phyloP scores from a whole-genome alignment of 2,888 invertebrate genomes.

The Sipunculus nudus region DNA sequence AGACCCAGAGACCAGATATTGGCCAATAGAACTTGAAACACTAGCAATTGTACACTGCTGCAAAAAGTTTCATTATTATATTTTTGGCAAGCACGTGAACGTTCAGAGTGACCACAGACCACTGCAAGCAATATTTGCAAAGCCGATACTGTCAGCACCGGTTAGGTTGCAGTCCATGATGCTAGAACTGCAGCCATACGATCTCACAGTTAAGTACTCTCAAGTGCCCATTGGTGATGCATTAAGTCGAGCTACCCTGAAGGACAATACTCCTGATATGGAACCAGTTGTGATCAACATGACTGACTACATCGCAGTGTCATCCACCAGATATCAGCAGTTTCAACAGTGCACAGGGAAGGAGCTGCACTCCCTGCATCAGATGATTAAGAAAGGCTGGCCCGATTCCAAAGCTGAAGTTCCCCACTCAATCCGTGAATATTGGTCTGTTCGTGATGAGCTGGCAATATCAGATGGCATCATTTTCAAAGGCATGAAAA shows the following conservation, averaged over 20 bases:
- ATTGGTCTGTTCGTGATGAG: conserved; percentile 13
- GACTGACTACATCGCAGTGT: too few species aligned
- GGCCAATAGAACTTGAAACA: conserved; percentile 8
- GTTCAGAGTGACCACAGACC: conserved; percentile 31
- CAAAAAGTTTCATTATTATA: conserved; percentile 10
- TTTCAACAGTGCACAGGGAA: too few species aligned
- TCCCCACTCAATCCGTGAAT: conserved; percentile 4
- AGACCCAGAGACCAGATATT: conserved; percentile 6
- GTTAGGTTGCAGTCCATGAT: conserved; percentile 31
- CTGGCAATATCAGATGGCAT: conserved; percentile 9
- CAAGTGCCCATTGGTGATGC: conserved; percentile 21
- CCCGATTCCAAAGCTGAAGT: conserved; percentile 6
- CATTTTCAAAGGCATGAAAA: conserved; percentile 5
- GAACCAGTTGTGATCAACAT: too few species aligned
- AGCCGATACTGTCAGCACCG: conserved; percentile 12
- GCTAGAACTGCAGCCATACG: conserved; percentile 26
- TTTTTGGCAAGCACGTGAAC: conserved; percentile 9
- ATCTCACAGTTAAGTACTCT: conserved; percentile 17
- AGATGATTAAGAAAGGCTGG: conserved; percentile 9
- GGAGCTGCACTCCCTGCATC: conserved; percentile 11
- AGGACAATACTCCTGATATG: too few species aligned
- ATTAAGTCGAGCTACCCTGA: conserved; percentile 12
- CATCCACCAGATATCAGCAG: too few species aligned
- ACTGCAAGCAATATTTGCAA: too few species aligned
- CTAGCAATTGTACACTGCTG: conserved; percentile 5